Percentiles rank a stretch among this genome's conserved stretches.
These are phyloP conservation scores for Coracias cyanogaster DNA, from an alignment of 2,797 vertebrate species.

Conservation along the genomic window DNA sequence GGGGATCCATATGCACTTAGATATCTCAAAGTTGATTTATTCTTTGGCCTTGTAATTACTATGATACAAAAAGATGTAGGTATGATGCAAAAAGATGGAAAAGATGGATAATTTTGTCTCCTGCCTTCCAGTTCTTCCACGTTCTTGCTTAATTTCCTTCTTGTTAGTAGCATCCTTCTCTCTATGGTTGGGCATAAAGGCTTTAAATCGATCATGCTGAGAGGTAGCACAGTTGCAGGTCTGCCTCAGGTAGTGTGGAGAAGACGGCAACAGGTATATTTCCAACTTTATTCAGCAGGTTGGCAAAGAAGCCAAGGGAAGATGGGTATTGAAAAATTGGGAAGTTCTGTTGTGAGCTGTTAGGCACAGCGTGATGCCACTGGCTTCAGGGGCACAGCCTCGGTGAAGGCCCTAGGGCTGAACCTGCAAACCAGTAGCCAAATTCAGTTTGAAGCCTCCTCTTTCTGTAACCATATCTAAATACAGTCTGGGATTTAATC, in stretches of 20 bases:
- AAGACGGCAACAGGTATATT: constrained; percentile 42
- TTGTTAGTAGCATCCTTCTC: constrained; percentile 32
- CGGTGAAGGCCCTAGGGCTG: not conserved
- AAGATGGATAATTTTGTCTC: constrained; percentile 44
- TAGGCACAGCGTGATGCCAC: not conserved
- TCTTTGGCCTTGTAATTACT: not conserved
- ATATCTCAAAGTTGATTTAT: not conserved
- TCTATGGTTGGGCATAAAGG: constrained; percentile 16
- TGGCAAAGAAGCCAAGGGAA: not conserved
- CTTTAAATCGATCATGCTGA: not conserved
- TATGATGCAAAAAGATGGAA: not conserved
- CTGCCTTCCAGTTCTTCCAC: not conserved
- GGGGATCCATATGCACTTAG: not conserved
- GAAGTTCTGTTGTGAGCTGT: not conserved
- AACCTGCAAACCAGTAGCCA: not conserved
- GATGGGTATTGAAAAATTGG: not conserved
- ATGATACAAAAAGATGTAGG: not conserved
- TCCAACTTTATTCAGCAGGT: not conserved
- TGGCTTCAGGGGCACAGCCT: not conserved
- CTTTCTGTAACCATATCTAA: not conserved
- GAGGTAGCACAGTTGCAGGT: constrained; percentile 18
- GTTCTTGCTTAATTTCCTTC: constrained; percentile 34
- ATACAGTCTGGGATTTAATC: not conserved
- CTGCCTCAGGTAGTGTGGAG: not conserved
- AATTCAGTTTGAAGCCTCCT: not conserved